Evolutionary conservation across 2,888 invertebrate genomes (phyloP).

Genomic region (Drosophila trichaetosa): DNA sequence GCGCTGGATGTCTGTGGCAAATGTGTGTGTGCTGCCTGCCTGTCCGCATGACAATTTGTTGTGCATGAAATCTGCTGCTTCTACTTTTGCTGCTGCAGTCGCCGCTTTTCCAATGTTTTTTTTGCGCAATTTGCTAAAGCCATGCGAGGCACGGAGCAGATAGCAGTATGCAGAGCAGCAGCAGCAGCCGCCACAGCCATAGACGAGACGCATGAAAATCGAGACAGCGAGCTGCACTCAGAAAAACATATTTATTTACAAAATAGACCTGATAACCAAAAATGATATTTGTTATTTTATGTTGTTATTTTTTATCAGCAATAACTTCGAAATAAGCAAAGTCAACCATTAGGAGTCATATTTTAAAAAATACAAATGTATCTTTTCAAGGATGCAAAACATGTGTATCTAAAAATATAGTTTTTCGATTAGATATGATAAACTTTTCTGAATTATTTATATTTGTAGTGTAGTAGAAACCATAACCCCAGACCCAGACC

Average conservation of each 20-base stretch:
- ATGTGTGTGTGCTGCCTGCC: slow-evolving; percentile 65
- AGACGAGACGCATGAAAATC: slow-evolving; percentile 47
- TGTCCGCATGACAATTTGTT: slow-evolving; percentile 80
- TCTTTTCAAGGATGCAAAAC: not conserved
- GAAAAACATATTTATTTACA: slow-evolving; percentile 9
- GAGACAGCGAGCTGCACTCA: slow-evolving; percentile 35
- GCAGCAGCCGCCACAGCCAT: not conserved
- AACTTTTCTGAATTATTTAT: not conserved
- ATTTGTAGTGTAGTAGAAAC: not conserved
- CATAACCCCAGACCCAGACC: slow-evolving; percentile 6
- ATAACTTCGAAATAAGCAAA: not conserved
- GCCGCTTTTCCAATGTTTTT: slow-evolving; percentile 67
- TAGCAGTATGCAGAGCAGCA: slow-evolving; percentile 34
- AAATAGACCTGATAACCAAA: not conserved
- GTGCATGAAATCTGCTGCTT: slow-evolving; percentile 73
- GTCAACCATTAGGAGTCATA: not conserved
- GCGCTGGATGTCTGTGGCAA: slow-evolving; percentile 48
- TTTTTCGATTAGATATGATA: not conserved
- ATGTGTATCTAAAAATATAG: not conserved
- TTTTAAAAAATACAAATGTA: not conserved
- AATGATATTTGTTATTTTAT: slow-evolving; percentile 1
- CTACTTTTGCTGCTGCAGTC: slow-evolving; percentile 41
- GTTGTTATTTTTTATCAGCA: not conserved
- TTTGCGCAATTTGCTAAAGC: slow-evolving; percentile 78
- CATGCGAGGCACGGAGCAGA: slow-evolving; percentile 67